Evolutionary conservation across 64 coral and sea anemone species (phyloP), one percentile per base, ranked within the genome.

Genomic region (Montipora efflorescens): DNA sequence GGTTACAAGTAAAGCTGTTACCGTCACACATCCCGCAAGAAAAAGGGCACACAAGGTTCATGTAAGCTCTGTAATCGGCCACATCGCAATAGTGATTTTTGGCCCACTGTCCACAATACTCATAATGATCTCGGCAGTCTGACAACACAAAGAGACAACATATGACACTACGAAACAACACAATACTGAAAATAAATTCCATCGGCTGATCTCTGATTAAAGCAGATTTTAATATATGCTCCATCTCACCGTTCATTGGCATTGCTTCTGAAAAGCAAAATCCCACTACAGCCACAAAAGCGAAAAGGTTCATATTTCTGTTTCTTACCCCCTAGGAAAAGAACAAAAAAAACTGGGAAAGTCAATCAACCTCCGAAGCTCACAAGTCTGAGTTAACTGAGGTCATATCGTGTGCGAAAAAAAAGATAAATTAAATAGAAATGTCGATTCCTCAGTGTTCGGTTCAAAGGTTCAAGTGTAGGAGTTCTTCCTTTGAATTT

Each of bases 51-150:
- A 95, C 83, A 4, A 95, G 48, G 13, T 75, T 85, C 93, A 95
- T 95, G 79, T 95, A 95, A 67, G 83, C 87, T 53, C 83, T 51
- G 59, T 95, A 95, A 59, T 95, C 90, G 12, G 25, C 48, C 8
- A 51, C 10, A 12, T 84, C 67, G 48, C 93, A 95, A 18, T 90
- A 89, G 5, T 75, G 20, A 20, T 12, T 15, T 48, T 85, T 85
- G 5, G 66, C 88, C 93, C 93, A 95, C 14, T 81, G 74, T 71
- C 49, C 72, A 66, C 93, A 95, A 23, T 58, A 57, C 23, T 82
- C 74, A 47, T 95, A 95, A 36, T 90, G 87, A 84, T 95, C 93
- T 10, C 80, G 61, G 62, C 93, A 95, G 58, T 90, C 79, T 85
- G 44, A 23, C 23, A 14, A 2, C 59, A 25, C 15, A 62, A 23